These are phyloP conservation scores for Rhodeus uyekii DNA, from an alignment of 2,797 vertebrate genomes.

Conservation along the genomic window DNA sequence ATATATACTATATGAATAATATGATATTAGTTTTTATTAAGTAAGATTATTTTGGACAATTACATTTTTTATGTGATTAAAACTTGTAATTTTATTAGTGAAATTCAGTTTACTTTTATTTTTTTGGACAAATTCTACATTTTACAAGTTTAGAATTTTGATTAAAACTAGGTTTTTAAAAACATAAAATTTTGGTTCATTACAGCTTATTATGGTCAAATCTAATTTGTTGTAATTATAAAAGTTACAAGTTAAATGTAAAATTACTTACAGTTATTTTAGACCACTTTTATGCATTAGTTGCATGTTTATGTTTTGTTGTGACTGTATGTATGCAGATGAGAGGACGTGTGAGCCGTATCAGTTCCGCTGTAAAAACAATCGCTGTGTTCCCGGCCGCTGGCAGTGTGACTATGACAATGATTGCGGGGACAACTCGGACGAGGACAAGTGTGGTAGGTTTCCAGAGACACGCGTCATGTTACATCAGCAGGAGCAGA, in stretches of 20 bases:
- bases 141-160: neutral
- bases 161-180: too few species aligned
- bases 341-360: conserved; percentile 96
- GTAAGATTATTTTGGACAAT: neutral
- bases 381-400: conserved; percentile 95
- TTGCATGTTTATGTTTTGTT: neutral
- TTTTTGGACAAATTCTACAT: neutral
- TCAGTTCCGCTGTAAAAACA: conserved; percentile 99
- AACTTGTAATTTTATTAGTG: neutral
- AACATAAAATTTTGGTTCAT: neutral
- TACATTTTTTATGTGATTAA: neutral
- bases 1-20: too few species aligned
- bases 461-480: neutral
- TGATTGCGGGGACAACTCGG: conserved; percentile 97
- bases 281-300: neutral
- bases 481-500: neutral
- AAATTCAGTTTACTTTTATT: neutral
- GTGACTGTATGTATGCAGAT: conserved; percentile 71
- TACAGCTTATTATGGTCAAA: neutral
- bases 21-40: too few species aligned
- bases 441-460: conserved; percentile 98
- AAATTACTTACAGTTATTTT: neutral
- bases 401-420: conserved; percentile 99
- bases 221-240: neutral
- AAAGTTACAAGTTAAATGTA: neutral